These are phyloP conservation scores for Ceyx cyanopectus DNA, from an alignment of 2,113 vertebrate genomes.

Conservation along the genomic window DNA sequence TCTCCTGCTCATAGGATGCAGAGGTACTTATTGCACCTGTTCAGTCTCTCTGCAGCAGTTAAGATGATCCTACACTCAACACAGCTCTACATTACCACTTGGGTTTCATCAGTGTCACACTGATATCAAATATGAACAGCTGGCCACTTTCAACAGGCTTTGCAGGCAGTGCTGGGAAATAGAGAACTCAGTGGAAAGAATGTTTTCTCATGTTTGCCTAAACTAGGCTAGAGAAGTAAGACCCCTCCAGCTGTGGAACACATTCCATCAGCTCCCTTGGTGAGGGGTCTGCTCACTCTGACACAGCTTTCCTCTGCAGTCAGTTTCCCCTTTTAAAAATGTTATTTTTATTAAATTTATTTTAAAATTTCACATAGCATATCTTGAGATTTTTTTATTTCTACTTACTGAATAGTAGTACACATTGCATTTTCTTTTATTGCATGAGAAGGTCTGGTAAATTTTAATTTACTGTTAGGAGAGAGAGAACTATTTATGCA, in stretches of 20 bases:
- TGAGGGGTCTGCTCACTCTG: background rate
- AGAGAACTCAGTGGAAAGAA: slow-evolving; percentile 59
- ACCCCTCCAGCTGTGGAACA: slow-evolving; percentile 1
- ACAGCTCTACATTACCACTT: slow-evolving; percentile 11
- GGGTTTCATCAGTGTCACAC: slow-evolving; percentile 38
- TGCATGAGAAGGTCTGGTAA: background rate
- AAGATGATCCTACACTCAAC: background rate
- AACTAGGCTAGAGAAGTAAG: background rate
- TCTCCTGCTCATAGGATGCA: background rate
- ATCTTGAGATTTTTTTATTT: background rate
- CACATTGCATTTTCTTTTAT: background rate
- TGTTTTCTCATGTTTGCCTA: slow-evolving; percentile 24
- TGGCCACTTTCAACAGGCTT: slow-evolving; percentile 42
- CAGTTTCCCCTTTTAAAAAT: background rate
- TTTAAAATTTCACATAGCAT: background rate
- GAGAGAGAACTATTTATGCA: background rate
- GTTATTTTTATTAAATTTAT: background rate
- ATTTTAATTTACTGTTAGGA: background rate
- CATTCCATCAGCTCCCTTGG: background rate
- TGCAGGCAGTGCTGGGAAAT: slow-evolving; percentile 8
- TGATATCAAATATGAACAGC: slow-evolving; percentile 60
- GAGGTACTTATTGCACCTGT: slow-evolving; percentile 43
- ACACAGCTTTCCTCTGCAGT: background rate
- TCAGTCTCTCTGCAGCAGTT: slow-evolving; percentile 20
- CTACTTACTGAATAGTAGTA: background rate